A percentile compares a stretch with the other conserved stretches of the same genome.
These are phyloP conservation scores for Formica exsecta DNA, from an alignment of 1,140 invertebrate species.

Conservation along the genomic window DNA sequence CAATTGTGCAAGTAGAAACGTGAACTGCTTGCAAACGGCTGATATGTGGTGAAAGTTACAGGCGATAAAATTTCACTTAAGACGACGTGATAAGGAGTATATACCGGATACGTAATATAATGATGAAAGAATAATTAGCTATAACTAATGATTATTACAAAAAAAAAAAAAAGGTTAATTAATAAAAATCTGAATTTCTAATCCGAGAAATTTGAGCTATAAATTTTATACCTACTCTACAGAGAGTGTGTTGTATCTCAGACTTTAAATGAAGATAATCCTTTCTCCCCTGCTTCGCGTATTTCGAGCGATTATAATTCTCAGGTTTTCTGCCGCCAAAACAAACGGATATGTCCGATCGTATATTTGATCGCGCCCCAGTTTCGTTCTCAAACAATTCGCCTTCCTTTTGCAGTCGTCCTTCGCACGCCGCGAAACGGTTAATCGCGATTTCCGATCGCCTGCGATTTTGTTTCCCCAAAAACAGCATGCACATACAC, in stretches of 20 bases:
- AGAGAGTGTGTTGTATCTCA: no score
- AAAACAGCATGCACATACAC: not conserved
- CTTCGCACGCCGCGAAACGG: not conserved
- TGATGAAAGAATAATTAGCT: not conserved
- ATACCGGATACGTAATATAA: not conserved
- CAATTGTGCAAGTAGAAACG: not conserved
- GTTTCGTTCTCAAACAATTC: not conserved
- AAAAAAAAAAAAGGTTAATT: not conserved
- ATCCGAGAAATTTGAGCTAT: not conserved
- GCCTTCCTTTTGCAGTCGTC: not conserved
- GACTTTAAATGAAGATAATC: no score
- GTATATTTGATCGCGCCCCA: not conserved
- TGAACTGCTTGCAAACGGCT: not conserved
- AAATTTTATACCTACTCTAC: no score
- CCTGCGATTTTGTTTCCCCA: not conserved
- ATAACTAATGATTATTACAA: not conserved
- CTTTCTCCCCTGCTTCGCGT: no score
- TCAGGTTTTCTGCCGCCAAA: not conserved
- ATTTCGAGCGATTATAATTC: no score
- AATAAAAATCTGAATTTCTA: not conserved
- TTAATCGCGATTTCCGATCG: constrained; percentile 26
- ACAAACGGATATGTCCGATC: not conserved
- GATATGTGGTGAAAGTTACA: not conserved
- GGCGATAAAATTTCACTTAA: not conserved
- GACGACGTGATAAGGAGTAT: not conserved